Evolutionary conservation across 64 coral and sea anemone species (phyloP).

Genomic region (Montipora foliosa): DNA sequence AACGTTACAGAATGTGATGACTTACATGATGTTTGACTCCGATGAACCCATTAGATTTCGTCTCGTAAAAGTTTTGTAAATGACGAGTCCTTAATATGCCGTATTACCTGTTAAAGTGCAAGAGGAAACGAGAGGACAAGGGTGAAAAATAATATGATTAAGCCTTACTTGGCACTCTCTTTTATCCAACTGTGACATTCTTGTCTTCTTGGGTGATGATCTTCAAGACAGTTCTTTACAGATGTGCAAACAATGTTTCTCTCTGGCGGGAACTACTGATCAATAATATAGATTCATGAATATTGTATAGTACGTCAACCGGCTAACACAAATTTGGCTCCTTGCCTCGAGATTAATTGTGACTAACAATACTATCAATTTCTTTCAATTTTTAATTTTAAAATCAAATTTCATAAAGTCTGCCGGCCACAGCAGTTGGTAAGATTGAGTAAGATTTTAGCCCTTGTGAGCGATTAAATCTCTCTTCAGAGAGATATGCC

Average conservation of each 20-base stretch:
- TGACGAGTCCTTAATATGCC: conserved; percentile 15
- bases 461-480: neutral
- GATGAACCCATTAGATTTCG: neutral
- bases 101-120: conserved; percentile 25
- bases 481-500: neutral
- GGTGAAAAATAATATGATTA: neutral
- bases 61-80: neutral
- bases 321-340: neutral
- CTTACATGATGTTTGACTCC: neutral
- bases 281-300: neutral
- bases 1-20: neutral
- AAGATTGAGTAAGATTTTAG: neutral
- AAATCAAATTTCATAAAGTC: neutral
- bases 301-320: neutral
- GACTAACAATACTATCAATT: neutral
- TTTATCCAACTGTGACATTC: neutral
- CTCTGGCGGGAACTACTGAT: neutral
- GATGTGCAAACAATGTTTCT: conserved; percentile 6
- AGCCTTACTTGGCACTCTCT: neutral
- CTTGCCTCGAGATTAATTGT: neutral
- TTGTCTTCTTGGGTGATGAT: neutral
- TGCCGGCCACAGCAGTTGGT: neutral
- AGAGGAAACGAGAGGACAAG: neutral
- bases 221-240: neutral
- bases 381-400: neutral